Percentiles rank a stretch among this genome's conserved stretches.
phyloP scores from a whole-genome alignment of 2,797 vertebrate species.

The Emys orbicularis region DNA sequence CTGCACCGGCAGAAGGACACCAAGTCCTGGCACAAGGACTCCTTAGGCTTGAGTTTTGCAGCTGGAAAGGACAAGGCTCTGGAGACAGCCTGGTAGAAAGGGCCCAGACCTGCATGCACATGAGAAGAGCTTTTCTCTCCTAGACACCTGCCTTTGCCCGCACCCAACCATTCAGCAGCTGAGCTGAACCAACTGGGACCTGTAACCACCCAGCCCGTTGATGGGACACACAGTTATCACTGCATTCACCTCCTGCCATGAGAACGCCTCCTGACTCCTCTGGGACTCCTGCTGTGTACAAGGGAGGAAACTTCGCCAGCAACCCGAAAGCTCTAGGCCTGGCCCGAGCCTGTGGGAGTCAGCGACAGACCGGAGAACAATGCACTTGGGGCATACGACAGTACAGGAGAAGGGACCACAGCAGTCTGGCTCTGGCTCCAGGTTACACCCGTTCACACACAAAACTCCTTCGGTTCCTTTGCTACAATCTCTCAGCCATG shows the following conservation, averaged over 20 bases:
- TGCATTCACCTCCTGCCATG: rapidly evolving
- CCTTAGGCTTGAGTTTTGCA: not conserved
- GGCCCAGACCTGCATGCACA: not conserved
- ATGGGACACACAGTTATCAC: not conserved
- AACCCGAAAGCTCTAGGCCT: not conserved
- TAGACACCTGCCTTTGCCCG: not conserved
- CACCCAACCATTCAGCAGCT: not conserved
- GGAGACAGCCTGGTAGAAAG: not conserved
- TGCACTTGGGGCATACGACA: not conserved
- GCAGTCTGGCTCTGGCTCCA: not conserved
- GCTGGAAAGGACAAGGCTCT: not conserved
- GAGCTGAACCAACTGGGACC: not conserved
- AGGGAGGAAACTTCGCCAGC: not conserved
- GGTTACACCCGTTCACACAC: not conserved
- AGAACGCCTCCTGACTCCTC: rapidly evolving
- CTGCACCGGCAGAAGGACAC: not conserved
- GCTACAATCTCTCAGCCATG: not conserved
- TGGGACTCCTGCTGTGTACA: not conserved
- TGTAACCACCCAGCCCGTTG: not conserved
- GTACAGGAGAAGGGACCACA: not conserved
- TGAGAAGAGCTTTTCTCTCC: not conserved
- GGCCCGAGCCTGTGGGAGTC: not conserved
- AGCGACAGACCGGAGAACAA: not conserved
- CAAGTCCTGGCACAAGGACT: not conserved
- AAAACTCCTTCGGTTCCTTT: not conserved